phyloP scores from a whole-genome alignment of 2,888 invertebrate genomes.

The Corbicula japonica region DNA sequence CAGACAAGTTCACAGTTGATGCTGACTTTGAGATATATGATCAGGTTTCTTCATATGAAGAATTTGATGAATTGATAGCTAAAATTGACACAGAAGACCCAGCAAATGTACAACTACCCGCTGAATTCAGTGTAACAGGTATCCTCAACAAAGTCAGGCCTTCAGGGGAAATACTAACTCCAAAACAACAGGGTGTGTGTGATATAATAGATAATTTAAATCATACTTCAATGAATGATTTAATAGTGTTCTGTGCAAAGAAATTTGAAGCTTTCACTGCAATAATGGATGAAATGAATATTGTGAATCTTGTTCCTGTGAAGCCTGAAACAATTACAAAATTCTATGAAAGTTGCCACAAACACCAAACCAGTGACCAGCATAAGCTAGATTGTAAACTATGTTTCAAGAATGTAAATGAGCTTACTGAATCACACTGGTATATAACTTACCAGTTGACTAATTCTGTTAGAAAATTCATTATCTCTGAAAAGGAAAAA shows the following conservation, averaged over 20 bases:
- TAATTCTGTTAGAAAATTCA: no score
- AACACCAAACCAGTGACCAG: no score
- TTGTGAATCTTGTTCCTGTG: no score
- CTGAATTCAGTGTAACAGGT: neutral
- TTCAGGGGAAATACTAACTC: neutral
- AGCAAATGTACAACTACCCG: neutral
- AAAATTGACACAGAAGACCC: neutral
- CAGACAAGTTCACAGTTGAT: neutral
- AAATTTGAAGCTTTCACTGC: neutral
- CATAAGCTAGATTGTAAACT: no score
- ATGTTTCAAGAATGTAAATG: no score
- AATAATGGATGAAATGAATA: constrained; percentile 3
- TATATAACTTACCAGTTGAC: no score
- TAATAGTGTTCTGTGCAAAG: neutral
- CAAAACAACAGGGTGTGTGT: neutral
- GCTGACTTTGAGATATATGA: neutral
- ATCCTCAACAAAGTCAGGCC: neutral
- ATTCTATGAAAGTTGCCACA: no score
- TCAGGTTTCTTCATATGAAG: neutral
- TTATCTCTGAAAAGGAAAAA: no score
- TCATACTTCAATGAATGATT: neutral
- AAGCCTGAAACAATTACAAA: no score
- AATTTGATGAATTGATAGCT: neutral
- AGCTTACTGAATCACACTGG: no score
- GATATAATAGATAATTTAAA: neutral